A percentile compares a stretch with the other conserved stretches of the same genome.
Evolutionary conservation across 2,888 invertebrate species (phyloP).

Genomic region (Drosophila birchii): DNA sequence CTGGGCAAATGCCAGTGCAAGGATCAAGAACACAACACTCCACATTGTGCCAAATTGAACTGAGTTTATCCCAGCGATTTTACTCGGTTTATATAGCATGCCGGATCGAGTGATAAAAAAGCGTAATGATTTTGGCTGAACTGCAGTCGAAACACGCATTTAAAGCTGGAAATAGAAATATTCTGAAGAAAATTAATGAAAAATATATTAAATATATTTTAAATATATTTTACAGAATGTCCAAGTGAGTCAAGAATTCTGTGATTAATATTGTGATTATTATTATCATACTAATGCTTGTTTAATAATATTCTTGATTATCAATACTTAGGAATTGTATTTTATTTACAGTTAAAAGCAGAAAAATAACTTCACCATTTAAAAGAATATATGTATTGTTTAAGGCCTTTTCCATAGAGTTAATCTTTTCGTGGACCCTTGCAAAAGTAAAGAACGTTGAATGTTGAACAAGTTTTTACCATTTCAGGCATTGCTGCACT

Average conservation of each 20-base stretch:
- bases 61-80: background rate
- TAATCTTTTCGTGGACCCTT: background rate
- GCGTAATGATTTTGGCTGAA: background rate
- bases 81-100: background rate
- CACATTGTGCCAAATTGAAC: background rate
- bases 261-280: background rate
- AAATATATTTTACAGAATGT: background rate
- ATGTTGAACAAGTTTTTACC: slow-evolving; percentile 6
- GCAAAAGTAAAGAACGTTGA: background rate
- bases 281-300: background rate
- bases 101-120: background rate
- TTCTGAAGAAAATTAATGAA: background rate
- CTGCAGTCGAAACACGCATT: too few relatives aligned
- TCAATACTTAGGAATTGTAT: background rate
- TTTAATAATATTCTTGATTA: background rate
- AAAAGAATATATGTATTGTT: background rate
- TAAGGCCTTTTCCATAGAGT: background rate
- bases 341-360: background rate
- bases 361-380: background rate
- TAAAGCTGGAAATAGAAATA: background rate
- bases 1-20: background rate
- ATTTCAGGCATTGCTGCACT: slow-evolving; percentile 42
- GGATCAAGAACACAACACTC: background rate
- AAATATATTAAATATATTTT: too few relatives aligned
- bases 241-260: background rate